Evolutionary conservation across 2,797 vertebrate genomes (phyloP), one percentile per base, ranked within the genome.

Genomic region (Phoeniculus purpureus): DNA sequence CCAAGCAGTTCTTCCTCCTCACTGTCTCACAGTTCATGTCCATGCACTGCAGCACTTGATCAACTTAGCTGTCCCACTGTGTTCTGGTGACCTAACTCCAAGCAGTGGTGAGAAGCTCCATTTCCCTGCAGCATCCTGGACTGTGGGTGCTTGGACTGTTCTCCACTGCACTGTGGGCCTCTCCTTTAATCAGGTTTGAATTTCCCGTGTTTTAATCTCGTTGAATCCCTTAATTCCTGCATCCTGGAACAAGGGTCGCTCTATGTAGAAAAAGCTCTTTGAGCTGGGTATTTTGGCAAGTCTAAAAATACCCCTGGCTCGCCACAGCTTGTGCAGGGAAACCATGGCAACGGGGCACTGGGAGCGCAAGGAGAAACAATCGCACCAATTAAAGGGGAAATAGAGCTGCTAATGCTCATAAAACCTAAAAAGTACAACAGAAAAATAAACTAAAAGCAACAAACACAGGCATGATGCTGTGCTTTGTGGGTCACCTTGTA

Each of bases 141-240:
- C 15, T 0, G 0, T 0, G 20, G 27, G 21, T 45, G 12, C 45
- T 58, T 0, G 1, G 16, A 66, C 61, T 1, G 0, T 0, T 12
- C 62, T 18, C n/a, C 0, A 8, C 79, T 79, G 67, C 12, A 14
- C 71, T 9, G 0, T 0, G 37, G 26, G 62, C 66, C 56, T 85
- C 74, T 64, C n/a, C 50, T 55, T 61, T 60, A 62, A 67, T 45
- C 32, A 3, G 5, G 27, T 94, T 93, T 94, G 75, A 89, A 90
- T 93, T 95, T 94, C 90, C 90, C 94, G 77, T 78, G 4, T 94
- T 87, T 82, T 72, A 82, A 91, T 94, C 71, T 83, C 45, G 52
- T 75, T 70, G 79, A 82, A 37, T 62, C 34, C 68, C 48, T 62
- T 52, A 85, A 72, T 83, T 89, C 89, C 85, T 7, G 12, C 74